phyloP scores from a whole-genome alignment of 2,797 vertebrate species.

The Rhincodon typus region DNA sequence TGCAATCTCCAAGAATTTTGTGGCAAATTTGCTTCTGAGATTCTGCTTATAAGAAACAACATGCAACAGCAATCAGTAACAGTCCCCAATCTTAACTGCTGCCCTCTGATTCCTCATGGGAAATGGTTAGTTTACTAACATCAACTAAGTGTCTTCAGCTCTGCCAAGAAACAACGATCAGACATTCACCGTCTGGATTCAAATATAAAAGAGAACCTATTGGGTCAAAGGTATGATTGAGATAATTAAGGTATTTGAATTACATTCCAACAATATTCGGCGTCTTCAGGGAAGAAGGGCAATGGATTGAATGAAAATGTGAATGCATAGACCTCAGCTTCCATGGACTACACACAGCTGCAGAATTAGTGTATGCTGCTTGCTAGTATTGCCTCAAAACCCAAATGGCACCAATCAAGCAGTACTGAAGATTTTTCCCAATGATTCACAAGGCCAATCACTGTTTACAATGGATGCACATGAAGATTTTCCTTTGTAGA shows the following conservation, averaged over 20 bases:
- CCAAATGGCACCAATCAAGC: too few relatives aligned
- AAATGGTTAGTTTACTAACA: neutral
- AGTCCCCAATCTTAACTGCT: neutral
- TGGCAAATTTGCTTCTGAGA: neutral
- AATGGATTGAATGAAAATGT: neutral
- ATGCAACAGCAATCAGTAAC: neutral
- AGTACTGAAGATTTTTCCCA: too few relatives aligned
- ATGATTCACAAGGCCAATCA: too few relatives aligned
- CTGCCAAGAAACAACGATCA: neutral
- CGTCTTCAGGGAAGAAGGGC: neutral
- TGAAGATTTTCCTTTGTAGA: too few relatives aligned
- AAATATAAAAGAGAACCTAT: neutral
- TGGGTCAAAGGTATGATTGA: neutral
- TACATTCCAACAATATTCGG: neutral
- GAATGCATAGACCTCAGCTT: neutral
- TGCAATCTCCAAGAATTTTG: neutral
- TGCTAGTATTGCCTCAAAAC: neutral
- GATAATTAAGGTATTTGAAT: neutral
- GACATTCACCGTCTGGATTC: neutral
- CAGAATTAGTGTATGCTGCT: neutral
- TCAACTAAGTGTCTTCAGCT: neutral
- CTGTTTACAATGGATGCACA: too few relatives aligned
- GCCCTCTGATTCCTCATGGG: neutral
- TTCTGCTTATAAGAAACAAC: neutral
- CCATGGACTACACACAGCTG: neutral